A percentile compares a stretch with the other conserved stretches of the same genome.
Conservation (phyloP, 1,140 invertebrate species). For the Colletes gigas region DNA sequence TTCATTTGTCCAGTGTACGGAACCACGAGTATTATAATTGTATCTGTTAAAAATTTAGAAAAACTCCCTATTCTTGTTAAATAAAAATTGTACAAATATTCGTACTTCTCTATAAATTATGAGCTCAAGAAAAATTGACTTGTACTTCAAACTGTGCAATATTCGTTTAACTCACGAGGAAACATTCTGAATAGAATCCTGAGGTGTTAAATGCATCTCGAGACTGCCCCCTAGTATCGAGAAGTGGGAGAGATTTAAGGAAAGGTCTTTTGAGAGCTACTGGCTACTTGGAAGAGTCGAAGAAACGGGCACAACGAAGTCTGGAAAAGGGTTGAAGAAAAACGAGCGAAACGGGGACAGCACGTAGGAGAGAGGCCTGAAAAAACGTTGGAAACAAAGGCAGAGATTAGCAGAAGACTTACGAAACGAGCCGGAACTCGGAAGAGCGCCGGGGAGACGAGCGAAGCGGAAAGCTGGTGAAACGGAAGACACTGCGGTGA, state of each 20-base stretch:
- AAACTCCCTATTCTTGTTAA: too few relatives aligned
- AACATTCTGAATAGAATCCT: background rate
- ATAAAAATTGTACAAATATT: too few relatives aligned
- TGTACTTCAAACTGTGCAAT: too few relatives aligned
- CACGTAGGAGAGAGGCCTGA: too few relatives aligned
- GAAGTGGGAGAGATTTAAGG: background rate
- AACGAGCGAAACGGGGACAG: background rate
- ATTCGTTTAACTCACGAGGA: too few relatives aligned
- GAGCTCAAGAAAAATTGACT: too few relatives aligned
- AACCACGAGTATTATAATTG: too few relatives aligned
- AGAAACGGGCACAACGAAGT: background rate
- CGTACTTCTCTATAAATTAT: too few relatives aligned
- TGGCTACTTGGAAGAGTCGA: background rate
- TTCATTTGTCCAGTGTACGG: too few relatives aligned
- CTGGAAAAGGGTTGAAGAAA: background rate
- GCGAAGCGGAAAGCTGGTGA: constrained; percentile 16
- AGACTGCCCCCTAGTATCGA: too few relatives aligned
- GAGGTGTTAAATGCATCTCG: background rate
- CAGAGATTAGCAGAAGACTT: background rate
- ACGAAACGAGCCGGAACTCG: background rate
- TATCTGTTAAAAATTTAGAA: too few relatives aligned
- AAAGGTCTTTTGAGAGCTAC: background rate
- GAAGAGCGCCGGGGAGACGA: background rate
- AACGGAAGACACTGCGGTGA: background rate
- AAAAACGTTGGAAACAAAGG: background rate